Conservation (phyloP, 2,113 vertebrate species). For the Abramis brama region DNA sequence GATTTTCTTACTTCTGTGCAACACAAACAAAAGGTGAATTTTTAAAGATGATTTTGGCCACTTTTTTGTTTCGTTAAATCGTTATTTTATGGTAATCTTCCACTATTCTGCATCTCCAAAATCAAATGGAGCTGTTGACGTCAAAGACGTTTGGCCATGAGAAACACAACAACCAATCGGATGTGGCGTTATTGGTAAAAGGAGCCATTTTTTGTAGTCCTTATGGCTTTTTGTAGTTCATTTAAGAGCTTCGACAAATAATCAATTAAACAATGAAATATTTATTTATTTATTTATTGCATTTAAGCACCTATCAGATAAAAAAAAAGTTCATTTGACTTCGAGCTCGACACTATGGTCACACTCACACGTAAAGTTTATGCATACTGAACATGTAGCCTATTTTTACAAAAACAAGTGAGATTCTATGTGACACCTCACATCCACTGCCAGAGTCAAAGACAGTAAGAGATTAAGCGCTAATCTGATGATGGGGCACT, state of each 20-base stretch:
- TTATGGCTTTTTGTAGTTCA: neutral
- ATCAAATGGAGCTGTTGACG: neutral
- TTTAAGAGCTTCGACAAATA: neutral
- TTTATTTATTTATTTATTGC: neutral
- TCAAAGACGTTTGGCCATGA: neutral
- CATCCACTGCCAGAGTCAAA: neutral
- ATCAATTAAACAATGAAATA: neutral
- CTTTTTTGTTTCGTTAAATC: neutral
- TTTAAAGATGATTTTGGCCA: neutral
- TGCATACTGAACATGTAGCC: neutral
- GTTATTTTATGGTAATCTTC: neutral
- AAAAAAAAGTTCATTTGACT: neutral
- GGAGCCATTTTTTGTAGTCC: neutral
- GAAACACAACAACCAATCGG: neutral
- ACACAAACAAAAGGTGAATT: neutral
- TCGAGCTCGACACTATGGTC: neutral
- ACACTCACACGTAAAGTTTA: too few relatives aligned
- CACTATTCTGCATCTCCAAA: neutral
- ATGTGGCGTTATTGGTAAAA: neutral
- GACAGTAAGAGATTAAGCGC: slow-evolving; percentile 35
- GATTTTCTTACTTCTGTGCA: neutral
- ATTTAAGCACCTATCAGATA: neutral
- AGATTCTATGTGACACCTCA: neutral
- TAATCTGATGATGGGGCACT: slow-evolving; percentile 50
- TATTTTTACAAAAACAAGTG: neutral